These are phyloP conservation scores for Thalpophila matura DNA, from an alignment of 2,888 invertebrate species.

Conservation along the genomic window DNA sequence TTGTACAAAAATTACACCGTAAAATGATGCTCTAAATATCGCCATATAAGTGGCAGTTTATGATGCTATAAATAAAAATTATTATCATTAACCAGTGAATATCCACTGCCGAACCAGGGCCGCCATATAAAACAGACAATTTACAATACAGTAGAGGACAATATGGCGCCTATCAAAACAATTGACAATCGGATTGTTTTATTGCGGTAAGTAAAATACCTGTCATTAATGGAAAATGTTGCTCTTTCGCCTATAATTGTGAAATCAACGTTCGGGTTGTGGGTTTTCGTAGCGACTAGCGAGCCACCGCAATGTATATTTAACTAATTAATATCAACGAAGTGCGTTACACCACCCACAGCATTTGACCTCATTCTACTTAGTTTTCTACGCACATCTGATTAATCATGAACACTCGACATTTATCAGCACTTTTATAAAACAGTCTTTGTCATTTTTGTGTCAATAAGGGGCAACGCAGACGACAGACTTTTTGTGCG, in stretches of 20 bases:
- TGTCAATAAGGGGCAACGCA: conserved; percentile 20
- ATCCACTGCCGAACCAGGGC: conserved; percentile 1
- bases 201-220: neutral
- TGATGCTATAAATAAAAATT: conserved; percentile 23
- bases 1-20: neutral
- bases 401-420: conserved; percentile 1
- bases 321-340: too few species aligned
- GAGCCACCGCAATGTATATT: too few species aligned
- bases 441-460: conserved; percentile 30
- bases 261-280: too few species aligned
- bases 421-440: conserved; percentile 25
- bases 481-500: too few species aligned
- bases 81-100: conserved; percentile 17
- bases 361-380: neutral
- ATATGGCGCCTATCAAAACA: conserved; percentile 18
- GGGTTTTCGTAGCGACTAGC: too few species aligned
- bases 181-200: conserved; percentile 11
- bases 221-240: too few species aligned
- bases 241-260: too few species aligned
- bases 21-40: conserved; percentile 5
- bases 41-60: neutral
- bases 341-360: neutral
- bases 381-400: too few species aligned
- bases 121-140: conserved; percentile 5
- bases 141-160: conserved; percentile 24